Percentiles rank a stretch among this genome's conserved stretches.
Conservation (phyloP, 1,140 invertebrate genomes). For the Acromyrmex echinatior region DNA sequence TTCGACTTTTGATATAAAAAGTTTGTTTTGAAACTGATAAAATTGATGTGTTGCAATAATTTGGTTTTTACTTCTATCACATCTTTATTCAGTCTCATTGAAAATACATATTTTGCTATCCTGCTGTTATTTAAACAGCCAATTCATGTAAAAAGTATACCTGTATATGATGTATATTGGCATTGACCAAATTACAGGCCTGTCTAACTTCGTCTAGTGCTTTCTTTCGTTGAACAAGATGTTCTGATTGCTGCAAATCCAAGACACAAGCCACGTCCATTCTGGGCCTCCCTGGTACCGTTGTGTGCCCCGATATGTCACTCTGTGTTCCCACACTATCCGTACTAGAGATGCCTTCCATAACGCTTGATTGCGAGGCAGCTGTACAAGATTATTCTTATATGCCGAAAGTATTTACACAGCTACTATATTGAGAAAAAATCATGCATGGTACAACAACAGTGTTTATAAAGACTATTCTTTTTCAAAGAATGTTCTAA, state of each 20-base stretch:
- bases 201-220: constrained; percentile 94
- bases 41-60: neutral
- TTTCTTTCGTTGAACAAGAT: constrained; percentile 91
- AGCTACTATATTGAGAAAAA: neutral
- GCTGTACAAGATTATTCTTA: constrained; percentile 38
- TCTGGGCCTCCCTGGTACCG: constrained; percentile 88
- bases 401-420: constrained; percentile 1
- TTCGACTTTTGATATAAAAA: neutral
- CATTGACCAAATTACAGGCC: constrained; percentile 92
- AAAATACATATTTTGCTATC: constrained; percentile 8
- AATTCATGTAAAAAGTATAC: constrained; percentile 84
- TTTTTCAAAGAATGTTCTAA: no score
- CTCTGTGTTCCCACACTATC: constrained; percentile 91
- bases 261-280: constrained; percentile 98
- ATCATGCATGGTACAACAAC: constrained; percentile 14
- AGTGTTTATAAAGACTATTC: neutral
- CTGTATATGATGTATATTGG: constrained; percentile 94
- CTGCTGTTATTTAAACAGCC: neutral
- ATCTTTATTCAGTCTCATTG: neutral
- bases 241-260: constrained; percentile 91
- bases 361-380: constrained; percentile 68
- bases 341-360: constrained; percentile 86
- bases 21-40: constrained; percentile 20
- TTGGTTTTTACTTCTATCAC: neutral
- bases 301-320: constrained; percentile 90